Conservation (phyloP, 2,888 invertebrate genomes). For the Troglohyphantes excavatus region DNA sequence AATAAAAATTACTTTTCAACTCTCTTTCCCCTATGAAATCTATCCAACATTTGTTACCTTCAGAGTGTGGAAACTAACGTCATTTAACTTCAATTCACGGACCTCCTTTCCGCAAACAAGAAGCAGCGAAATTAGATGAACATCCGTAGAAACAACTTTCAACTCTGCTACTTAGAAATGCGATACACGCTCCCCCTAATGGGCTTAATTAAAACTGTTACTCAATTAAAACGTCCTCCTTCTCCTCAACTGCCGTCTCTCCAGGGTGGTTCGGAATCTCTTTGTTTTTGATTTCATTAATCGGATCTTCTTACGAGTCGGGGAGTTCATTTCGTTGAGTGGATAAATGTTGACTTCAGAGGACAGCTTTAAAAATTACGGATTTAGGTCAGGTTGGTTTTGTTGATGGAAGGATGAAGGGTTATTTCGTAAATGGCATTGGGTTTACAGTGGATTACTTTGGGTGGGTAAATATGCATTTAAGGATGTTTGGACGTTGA, state of each 20-base stretch:
- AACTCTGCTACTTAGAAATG: background rate
- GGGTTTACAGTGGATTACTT: too few relatives aligned
- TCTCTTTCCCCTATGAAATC: too few relatives aligned
- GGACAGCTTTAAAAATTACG: background rate
- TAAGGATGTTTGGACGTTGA: too few relatives aligned
- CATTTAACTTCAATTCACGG: background rate
- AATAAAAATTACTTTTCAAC: too few relatives aligned
- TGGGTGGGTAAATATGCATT: too few relatives aligned
- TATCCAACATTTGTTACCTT: too few relatives aligned
- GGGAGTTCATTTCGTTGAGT: background rate
- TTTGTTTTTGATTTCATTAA: constrained; percentile 9
- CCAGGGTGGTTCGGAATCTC: background rate
- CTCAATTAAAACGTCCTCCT: constrained; percentile 9
- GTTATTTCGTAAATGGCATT: too few relatives aligned
- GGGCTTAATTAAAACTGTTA: constrained; percentile 31
- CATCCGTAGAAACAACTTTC: background rate
- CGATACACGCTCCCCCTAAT: background rate
- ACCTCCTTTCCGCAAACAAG: constrained; percentile 6
- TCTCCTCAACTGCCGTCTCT: too few relatives aligned
- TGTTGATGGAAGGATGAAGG: too few relatives aligned
- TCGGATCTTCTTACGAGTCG: background rate
- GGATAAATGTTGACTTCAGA: constrained; percentile 1
- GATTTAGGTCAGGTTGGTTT: too few relatives aligned
- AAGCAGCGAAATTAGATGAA: constrained; percentile 18
- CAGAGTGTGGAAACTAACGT: background rate